phyloP scores from a whole-genome alignment of 2,797 vertebrate species.

The Microchirus variegatus region DNA sequence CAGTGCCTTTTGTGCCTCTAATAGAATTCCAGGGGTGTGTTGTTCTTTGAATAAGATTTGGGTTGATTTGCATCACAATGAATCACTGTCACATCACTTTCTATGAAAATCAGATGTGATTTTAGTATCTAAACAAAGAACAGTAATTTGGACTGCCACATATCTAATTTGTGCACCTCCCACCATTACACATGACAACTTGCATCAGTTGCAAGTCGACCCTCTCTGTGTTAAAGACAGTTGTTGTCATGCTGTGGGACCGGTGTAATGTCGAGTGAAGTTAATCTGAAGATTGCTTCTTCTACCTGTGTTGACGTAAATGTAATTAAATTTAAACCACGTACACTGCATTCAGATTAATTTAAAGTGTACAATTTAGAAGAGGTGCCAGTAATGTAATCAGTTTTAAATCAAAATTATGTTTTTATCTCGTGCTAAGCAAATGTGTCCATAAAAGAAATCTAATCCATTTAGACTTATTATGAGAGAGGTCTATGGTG shows the following conservation, averaged over 20 bases:
- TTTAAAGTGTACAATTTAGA: no score
- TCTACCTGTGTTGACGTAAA: no score
- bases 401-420: no score
- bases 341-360: not conserved
- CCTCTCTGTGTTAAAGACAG: not conserved
- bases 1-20: slow-evolving; percentile 19
- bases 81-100: slow-evolving; percentile 4
- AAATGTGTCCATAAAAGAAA: no score
- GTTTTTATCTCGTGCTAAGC: no score
- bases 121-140: slow-evolving; percentile 4
- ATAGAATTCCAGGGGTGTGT: slow-evolving; percentile 28
- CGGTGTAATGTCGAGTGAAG: not conserved
- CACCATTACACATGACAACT: slow-evolving; percentile 3
- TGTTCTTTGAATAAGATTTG: slow-evolving; percentile 26
- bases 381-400: no score
- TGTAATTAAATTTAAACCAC: no score
- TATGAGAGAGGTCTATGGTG: no score
- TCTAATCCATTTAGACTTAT: no score
- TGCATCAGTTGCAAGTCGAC: not conserved
- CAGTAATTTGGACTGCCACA: slow-evolving; percentile 10
- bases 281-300: no score
- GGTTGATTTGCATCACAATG: slow-evolving; percentile 47
- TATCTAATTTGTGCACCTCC: slow-evolving; percentile 1
- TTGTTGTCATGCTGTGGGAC: not conserved
- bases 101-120: slow-evolving; percentile 6